These are phyloP conservation scores for Drepanosiphum platanoidis DNA, from an alignment of 2,888 invertebrate species.

Conservation along the genomic window DNA sequence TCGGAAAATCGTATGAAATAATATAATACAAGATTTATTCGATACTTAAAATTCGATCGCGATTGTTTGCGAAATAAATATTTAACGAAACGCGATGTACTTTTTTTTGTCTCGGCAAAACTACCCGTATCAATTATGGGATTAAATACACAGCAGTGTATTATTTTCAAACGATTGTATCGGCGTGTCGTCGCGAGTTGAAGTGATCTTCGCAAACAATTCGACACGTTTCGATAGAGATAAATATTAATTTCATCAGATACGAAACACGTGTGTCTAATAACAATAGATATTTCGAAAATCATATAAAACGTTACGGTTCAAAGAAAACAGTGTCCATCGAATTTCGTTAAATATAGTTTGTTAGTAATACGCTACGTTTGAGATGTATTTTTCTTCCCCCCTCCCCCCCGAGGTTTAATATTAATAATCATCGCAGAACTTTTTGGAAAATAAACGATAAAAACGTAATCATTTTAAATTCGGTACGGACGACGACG, in stretches of 20 bases:
- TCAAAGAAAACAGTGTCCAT: too few relatives aligned
- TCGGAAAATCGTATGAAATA: background rate
- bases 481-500: too few relatives aligned
- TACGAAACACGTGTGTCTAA: background rate
- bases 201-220: background rate
- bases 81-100: background rate
- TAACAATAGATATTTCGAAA: too few relatives aligned
- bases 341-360: too few relatives aligned
- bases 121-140: background rate
- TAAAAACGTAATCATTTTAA: too few relatives aligned
- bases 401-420: too few relatives aligned
- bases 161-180: background rate
- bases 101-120: background rate
- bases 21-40: conserved; percentile 4
- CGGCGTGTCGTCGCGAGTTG: background rate
- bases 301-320: too few relatives aligned
- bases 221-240: background rate
- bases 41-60: background rate
- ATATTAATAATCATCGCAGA: too few relatives aligned
- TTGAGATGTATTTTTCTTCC: too few relatives aligned
- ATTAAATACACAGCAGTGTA: background rate
- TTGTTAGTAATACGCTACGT: too few relatives aligned
- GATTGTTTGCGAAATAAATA: background rate
- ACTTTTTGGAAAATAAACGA: too few relatives aligned
- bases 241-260: background rate